These are phyloP conservation scores for Alexandromys fortis DNA, from an alignment of 2,113 vertebrate species.

Conservation along the genomic window DNA sequence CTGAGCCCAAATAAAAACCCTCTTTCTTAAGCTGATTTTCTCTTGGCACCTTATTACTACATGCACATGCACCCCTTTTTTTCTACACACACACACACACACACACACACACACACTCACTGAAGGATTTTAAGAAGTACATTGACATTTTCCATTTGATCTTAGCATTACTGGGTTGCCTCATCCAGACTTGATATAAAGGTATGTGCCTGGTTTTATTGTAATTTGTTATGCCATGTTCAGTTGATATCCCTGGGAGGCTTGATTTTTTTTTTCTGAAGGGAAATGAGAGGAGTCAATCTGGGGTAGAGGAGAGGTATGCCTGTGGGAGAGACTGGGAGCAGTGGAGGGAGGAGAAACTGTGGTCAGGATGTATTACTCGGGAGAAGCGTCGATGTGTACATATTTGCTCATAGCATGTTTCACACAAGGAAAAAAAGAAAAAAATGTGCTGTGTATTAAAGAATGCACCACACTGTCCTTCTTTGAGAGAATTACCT, in stretches of 20 bases:
- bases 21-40: background rate
- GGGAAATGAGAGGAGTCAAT: background rate
- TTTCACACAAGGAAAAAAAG: background rate
- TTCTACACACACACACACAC: background rate
- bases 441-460: background rate
- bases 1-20: background rate
- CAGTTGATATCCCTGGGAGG: background rate
- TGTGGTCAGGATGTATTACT: too few species aligned
- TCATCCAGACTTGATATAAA: background rate
- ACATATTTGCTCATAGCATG: background rate
- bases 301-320: too few species aligned
- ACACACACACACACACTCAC: background rate
- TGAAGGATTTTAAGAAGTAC: background rate
- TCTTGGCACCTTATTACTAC: background rate
- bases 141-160: background rate
- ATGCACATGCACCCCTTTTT: background rate
- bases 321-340: background rate
- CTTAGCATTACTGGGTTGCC: background rate
- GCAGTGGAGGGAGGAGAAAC: background rate
- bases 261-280: background rate
- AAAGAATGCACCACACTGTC: background rate
- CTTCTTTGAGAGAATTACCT: background rate
- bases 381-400: background rate
- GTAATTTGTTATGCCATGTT: background rate
- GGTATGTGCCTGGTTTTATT: background rate